Evolutionary conservation across 1,140 invertebrate genomes (phyloP), one percentile per base, ranked within the genome.

Genomic region (Drosophila pseudoananassae): DNA sequence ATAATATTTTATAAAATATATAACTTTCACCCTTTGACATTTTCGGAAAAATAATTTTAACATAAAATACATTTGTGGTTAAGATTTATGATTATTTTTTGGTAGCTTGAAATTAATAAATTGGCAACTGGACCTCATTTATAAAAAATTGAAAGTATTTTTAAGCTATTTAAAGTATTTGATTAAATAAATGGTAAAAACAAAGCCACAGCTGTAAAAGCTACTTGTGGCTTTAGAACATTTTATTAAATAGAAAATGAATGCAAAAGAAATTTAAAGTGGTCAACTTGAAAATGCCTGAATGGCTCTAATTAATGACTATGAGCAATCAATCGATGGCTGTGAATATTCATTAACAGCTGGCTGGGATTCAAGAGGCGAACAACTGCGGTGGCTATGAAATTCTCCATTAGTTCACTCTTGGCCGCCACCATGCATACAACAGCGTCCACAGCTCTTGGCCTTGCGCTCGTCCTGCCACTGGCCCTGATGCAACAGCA

Each of bases 381-480:
- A 43, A 38, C 46, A 49, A 31, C 14, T 40, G 56, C 7, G 47
- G 25, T 17, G 15, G 36, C n/a, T 10, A 38, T 36, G 33, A 33
- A 14, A 14, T 15, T 14, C 6, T 4, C 8, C 38, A 10, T 69
- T 14, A 50, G 25, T 71, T 50, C 25, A 14, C 29, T 31, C 33
- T 12, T 27, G 8, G 27, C 9, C 38, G n/a, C 40, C 9, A 29
- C 43, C 56, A 61, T 73, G 40, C 6, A 15, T 14, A 43, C 46
- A 50, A 23, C 20, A 10, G 27, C 25, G 12, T n/a, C 27, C 25
- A 55, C 29, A 0, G 36, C 45, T 20, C 3, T 63, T 10, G 38
- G 58, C 15, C 14, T 51, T 33, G 45, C 38, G 8, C 27, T 71
- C 7, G 23, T 69, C 8, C 51, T 70, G 36, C 36, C 54, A 4